Evolutionary conservation across 2,888 invertebrate species (phyloP).

Genomic region (Prionchulus punctatus): DNA sequence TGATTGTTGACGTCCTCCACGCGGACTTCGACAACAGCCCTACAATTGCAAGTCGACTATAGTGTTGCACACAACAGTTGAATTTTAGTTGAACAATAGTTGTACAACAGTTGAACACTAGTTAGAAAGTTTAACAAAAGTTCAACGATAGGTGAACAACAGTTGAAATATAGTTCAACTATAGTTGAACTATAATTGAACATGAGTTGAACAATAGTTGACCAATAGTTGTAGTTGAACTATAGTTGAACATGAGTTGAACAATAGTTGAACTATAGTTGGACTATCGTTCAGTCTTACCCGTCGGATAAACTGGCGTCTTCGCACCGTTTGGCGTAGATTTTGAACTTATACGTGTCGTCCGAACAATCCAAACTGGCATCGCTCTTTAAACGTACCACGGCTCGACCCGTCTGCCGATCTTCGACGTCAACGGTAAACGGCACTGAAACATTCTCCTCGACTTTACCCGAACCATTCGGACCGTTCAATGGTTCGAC

Average conservation of each 20-base stretch:
- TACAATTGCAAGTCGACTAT: conserved; percentile 36
- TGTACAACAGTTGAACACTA: too few relatives aligned
- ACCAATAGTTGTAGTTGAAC: conserved; percentile 43
- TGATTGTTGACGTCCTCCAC: conserved; percentile 92
- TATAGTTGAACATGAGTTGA: background rate
- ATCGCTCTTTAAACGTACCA: conserved; percentile 55
- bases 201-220: too few relatives aligned
- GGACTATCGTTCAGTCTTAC: background rate
- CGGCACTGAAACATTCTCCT: too few relatives aligned
- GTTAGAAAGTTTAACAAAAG: too few relatives aligned
- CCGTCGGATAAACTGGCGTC: background rate
- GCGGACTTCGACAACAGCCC: conserved; percentile 78
- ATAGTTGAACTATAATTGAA: too few relatives aligned
- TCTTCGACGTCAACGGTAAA: conserved; percentile 51
- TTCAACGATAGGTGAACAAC: too few relatives aligned
- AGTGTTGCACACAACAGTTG: background rate
- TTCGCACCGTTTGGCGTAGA: conserved; percentile 70
- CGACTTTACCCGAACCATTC: too few relatives aligned
- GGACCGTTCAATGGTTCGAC: too few relatives aligned
- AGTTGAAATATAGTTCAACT: too few relatives aligned
- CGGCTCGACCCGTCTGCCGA: conserved; percentile 51
- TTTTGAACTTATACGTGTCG: conserved; percentile 82
- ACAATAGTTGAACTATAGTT: too few relatives aligned
- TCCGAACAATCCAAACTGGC: conserved; percentile 74
- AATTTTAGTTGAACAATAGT: background rate